Evolutionary conservation across 2,888 invertebrate species (phyloP), one percentile per base, ranked within the genome.

Genomic region (Nymphalis polychloros): DNA sequence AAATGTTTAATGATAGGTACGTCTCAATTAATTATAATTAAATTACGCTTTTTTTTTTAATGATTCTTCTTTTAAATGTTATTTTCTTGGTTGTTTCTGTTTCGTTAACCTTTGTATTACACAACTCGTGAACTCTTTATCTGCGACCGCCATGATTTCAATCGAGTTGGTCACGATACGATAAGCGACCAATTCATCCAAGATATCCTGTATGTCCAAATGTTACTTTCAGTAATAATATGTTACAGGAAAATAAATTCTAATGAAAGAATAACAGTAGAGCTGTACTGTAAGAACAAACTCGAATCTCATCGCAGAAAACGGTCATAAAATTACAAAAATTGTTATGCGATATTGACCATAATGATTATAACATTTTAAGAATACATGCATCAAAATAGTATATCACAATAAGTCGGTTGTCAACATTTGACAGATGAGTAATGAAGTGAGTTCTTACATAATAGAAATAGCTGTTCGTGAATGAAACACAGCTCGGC

Each of bases 121-220:
- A 35, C 82, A 84, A 0, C 83, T 83, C 0, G 78, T 67, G 66
- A 83, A 82, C 0, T 84, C 77, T 0, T 68, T 49, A 17, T 75
- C 78, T 0, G 74, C 70, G 0, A 77, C 81, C 41, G 87, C 84
- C 1, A 81, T 50, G 59, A 89, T 77, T 69, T 89, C 85, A 0
- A 73, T 64, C 13, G 70, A 61, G 71, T 72, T 77, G 1, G 83
- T 83, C 27, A 79, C 76, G 23, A 89, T 81, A 48, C 88, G 75
- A 70, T 81, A 87, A 23, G 84, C 84, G 27, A 87, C 72, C 67
- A 87, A 63, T 67, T 86, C 80, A 75, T 88, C 79, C 1, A 73
- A 57, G 0, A 84, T 59, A 79, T 90, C 87, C 85, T 87, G 84
- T 78, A 46, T 10, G 17, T 13, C 20, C 16, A 27, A 53, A 31